Evolutionary conservation across 2,797 vertebrate species (phyloP), one percentile per base, ranked within the genome.

Genomic region (Rhynchonycteris naso): DNA sequence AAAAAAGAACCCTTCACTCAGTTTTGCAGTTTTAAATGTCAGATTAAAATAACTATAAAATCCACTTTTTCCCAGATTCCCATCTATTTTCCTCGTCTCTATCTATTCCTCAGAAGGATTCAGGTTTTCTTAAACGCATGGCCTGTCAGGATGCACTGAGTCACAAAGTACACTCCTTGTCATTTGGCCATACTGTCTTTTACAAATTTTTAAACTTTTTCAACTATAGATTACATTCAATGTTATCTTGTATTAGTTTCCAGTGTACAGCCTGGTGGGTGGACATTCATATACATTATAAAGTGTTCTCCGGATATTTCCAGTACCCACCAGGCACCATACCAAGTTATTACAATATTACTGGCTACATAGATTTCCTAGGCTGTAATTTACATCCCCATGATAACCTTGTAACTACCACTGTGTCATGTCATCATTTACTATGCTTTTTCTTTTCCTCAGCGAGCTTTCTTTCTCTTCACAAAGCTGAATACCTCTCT

Each of bases 11-110:
- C 28, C 56, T 91, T 30, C 68, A 50, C 7, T 65, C 58, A 81
- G 95, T 95, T 96, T 82, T 82, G 63, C 79, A 95, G 33, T 12
- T 65, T 92, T 93, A 88, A 95, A 33, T 3, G 0, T 22, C 63
- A 95, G 74, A 76, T 58, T 43, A 95, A 96, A 95, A 78, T 81
- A 94, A n/a, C n/a, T 19, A 58, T 13, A 16, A 92, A 47, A 13
- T 58, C 30, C 82, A 33, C 26, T 52, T 76, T 66, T 72, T 50
- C 85, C 38, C 35, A 15, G 87, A 4, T 68, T 0, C 15, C 68
- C 19, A 47, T 76, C 76, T 80, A 21, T 78, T 63, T 71, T 76
- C 82, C 33, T 12, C 74, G 0, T 47, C 0, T 26, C 75, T 24
- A 58, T 78, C 80, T 76, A n/a, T 89, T 47, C 5, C 52, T 54